These are phyloP conservation scores for Oceanodroma leucorhoa DNA, from an alignment of 2,797 vertebrate genomes.

Conservation along the genomic window DNA sequence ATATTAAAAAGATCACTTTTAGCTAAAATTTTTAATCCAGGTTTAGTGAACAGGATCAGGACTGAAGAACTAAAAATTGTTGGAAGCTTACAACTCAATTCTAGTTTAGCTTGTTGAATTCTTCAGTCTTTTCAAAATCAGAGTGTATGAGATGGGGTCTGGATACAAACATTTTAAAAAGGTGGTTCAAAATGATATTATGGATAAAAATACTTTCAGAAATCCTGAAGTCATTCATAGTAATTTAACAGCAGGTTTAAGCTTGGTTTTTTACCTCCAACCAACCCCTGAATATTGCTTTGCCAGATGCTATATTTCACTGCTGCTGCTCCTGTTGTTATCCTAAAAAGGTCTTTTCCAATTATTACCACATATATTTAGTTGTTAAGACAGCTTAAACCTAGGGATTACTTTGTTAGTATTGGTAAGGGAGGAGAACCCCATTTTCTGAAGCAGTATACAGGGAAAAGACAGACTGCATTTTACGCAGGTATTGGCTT, in stretches of 20 bases:
- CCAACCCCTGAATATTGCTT: background rate
- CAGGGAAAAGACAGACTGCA: background rate
- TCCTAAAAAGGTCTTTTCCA: background rate
- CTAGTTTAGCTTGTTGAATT: background rate
- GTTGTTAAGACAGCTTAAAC: background rate
- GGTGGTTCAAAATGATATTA: background rate
- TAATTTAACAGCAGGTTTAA: background rate
- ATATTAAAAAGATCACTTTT: background rate
- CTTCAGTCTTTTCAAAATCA: background rate
- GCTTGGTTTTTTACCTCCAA: background rate
- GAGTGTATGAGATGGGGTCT: background rate
- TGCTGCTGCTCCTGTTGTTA: background rate
- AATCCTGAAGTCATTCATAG: background rate
- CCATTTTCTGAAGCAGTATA: background rate
- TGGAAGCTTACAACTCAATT: background rate
- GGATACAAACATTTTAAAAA: background rate
- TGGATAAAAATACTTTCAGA: background rate
- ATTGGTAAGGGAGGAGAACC: background rate
- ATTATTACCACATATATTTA: background rate
- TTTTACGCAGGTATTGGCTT: background rate
- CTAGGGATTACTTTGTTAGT: background rate
- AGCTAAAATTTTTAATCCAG: background rate
- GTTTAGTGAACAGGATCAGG: background rate
- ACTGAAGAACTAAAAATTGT: background rate
- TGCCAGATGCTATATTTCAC: background rate